Evolutionary conservation across 1,140 invertebrate genomes (phyloP).

Genomic region (Drosophila nannoptera): DNA sequence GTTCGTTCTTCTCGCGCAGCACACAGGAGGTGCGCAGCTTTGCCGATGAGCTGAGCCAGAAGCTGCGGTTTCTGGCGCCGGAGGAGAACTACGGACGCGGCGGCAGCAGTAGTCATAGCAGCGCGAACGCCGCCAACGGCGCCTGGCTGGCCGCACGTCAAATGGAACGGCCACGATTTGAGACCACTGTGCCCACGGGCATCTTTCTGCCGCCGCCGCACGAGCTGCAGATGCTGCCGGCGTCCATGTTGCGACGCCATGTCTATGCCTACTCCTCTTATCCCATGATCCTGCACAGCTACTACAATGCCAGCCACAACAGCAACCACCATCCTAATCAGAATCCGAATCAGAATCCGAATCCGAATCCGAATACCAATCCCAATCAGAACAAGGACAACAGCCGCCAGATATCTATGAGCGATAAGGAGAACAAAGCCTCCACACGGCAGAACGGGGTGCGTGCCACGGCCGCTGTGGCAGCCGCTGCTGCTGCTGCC

Average conservation of each 20-base stretch:
- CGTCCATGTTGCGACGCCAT: conserved; percentile 64
- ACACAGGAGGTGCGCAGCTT: conserved; percentile 64
- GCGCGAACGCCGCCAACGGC: conserved; percentile 26
- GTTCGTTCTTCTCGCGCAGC: conserved; percentile 63
- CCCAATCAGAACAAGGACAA: conserved; percentile 36
- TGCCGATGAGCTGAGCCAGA: conserved; percentile 73
- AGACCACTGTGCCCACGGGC: conserved; percentile 88
- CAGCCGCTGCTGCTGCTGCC: conserved; percentile 37
- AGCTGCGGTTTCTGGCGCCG: conserved; percentile 65
- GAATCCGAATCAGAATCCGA: conserved; percentile 29
- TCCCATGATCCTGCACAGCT: conserved; percentile 67
- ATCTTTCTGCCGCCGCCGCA: conserved; percentile 88
- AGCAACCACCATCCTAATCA: conserved; percentile 26
- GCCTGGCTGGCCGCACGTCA: conserved; percentile 43
- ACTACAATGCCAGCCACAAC: conserved; percentile 41
- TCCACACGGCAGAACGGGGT: conserved; percentile 56
- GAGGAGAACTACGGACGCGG: conserved; percentile 61
- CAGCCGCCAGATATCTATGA: conserved; percentile 9
- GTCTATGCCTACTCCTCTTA: conserved; percentile 77
- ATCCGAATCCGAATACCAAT: conserved; percentile 7
- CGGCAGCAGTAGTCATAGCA: conserved; percentile 17
- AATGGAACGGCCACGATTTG: conserved; percentile 82
- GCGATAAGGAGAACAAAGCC: conserved; percentile 17
- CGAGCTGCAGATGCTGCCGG: conserved; percentile 83
- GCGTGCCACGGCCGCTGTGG: conserved; percentile 59